Base-by-base conservation (phyloP, 1,140 invertebrate genomes). In the Euwallacea fornicatus region DNA sequence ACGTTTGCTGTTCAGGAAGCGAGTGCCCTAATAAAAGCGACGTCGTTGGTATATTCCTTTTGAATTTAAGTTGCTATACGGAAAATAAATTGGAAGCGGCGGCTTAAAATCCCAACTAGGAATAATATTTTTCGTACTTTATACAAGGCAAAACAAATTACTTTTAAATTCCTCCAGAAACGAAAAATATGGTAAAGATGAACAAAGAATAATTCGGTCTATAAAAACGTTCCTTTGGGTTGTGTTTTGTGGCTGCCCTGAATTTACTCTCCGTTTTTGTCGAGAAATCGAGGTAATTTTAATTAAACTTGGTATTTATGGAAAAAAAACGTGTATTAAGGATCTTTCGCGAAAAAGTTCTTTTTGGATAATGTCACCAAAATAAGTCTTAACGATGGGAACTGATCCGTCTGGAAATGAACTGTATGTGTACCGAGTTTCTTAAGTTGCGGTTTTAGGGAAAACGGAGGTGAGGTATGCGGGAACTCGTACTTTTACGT, bases 141-240 rank as follows among this genome's bases (percentile, higher is more conserved):
- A 55, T 69, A 69, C 33, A 50, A 64, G 46, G 44, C 56, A 59
- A 63, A 63, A 69, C 59, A 69, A 69, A 69, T 69, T 69, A 69
- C 41, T 65, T 65, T 65, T 65, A 65, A 65, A 65, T 67, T 67
- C 54, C 66, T 50, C 64, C 66, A 21, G 63, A 66, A 67, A 67
- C 63, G 63, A 65, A 65, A 65, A 65, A 65, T 65, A 65, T 65
- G 63, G 44, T 54, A 53, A 54, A 54, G 50, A 65, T 54, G 63
- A 65, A 65, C 63, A 65, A 65, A 65, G 63, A 65, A 54, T 53
- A 65, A 62, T 62, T 62, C 60, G 60, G 42, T 62, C 42, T 62
- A 13, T 62, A 43, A 46, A 44, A 62, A 62, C 15, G 60, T 42
- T 41, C 41, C 56, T 59, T 59, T 41, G 42, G 41, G 56, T 33